Percentiles rank a stretch among this genome's conserved stretches.
Conservation (phyloP, 2,888 invertebrate genomes). For the Aleiodes testaceus region DNA sequence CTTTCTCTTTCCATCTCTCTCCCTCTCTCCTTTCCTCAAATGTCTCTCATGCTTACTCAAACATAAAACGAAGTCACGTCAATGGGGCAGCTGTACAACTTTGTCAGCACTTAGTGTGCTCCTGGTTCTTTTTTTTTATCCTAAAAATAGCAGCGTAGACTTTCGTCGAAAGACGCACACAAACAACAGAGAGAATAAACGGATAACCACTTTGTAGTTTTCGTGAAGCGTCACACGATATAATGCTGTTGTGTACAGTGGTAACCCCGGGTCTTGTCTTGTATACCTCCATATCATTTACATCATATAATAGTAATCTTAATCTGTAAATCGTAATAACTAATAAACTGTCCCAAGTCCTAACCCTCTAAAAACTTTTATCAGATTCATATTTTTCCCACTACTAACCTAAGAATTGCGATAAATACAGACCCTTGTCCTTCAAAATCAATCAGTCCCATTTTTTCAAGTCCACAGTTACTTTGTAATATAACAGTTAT, state of each 20-base stretch:
- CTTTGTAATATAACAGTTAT: no score
- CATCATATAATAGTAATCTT: no score
- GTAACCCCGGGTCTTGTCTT: neutral
- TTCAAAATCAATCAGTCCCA: no score
- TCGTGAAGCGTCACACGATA: neutral
- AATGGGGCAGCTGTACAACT: slow-evolving; percentile 46
- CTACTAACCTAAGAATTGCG: no score
- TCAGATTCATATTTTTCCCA: no score
- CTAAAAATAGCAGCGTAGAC: slow-evolving; percentile 45
- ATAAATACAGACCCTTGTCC: no score
- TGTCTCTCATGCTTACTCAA: slow-evolving; percentile 17
- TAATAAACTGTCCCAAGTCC: no score
- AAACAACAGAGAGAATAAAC: slow-evolving; percentile 18
- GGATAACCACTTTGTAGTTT: slow-evolving; percentile 18
- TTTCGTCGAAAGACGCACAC: slow-evolving; percentile 23
- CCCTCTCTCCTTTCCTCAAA: slow-evolving; percentile 7
- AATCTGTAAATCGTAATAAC: no score
- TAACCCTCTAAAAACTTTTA: no score
- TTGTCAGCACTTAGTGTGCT: slow-evolving; percentile 44
- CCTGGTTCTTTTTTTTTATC: neutral
- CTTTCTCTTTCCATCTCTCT: neutral
- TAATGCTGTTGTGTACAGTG: neutral
- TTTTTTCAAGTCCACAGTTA: no score
- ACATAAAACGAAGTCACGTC: slow-evolving; percentile 42
- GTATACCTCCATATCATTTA: no score